A percentile compares a stretch with the other conserved stretches of the same genome.
Evolutionary conservation across 2,888 invertebrate genomes (phyloP).

Genomic region (Polyommatus iphigenia): DNA sequence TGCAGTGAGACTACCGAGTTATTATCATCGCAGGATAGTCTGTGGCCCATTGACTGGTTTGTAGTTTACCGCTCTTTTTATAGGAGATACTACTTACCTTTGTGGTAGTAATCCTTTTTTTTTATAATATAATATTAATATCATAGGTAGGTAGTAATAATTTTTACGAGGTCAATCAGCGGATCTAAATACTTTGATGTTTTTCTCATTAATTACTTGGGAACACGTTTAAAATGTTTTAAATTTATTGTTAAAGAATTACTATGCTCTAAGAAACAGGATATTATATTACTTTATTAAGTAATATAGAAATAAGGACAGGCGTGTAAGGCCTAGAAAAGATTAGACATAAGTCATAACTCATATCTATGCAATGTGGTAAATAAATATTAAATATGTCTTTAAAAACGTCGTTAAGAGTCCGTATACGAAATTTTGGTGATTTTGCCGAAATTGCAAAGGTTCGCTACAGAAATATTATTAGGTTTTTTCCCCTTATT

Average conservation of each 20-base stretch:
- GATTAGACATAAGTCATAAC: too few species aligned
- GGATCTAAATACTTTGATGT: not conserved
- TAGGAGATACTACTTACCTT: not conserved
- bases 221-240: not conserved
- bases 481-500: too few species aligned
- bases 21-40: conserved; percentile 3
- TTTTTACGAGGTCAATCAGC: conserved; percentile 5
- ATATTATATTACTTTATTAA: not conserved
- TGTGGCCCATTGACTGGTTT: not conserved
- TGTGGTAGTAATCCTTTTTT: not conserved
- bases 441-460: too few species aligned
- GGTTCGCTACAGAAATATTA: too few species aligned
- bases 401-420: too few species aligned
- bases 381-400: too few species aligned
- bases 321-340: not conserved
- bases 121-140: too few species aligned
- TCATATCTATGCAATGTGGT: too few species aligned
- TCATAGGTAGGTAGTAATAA: not conserved
- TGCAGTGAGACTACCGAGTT: not conserved
- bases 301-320: not conserved
- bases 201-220: not conserved
- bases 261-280: not conserved
- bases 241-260: not conserved
- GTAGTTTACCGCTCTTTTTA: conserved; percentile 5
- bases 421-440: too few species aligned